Evolutionary conservation across 1,140 invertebrate species (phyloP).

Genomic region (Oncopeltus fasciatus): DNA sequence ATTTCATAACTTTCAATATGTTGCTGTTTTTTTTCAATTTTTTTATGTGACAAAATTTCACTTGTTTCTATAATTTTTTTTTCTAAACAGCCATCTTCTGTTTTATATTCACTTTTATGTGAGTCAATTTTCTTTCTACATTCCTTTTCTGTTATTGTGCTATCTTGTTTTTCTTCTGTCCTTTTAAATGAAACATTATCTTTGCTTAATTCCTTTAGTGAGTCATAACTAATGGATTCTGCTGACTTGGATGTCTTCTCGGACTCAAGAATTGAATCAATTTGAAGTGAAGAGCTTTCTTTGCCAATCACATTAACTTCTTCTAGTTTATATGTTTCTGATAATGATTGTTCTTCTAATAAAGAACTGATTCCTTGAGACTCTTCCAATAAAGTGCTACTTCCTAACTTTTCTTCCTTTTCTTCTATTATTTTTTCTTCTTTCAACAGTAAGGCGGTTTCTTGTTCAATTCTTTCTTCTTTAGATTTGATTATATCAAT

Average conservation of each 20-base stretch:
- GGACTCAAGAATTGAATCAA: not conserved
- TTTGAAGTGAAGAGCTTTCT: not conserved
- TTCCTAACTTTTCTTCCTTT: not conserved
- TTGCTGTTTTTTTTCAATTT: conserved; percentile 9
- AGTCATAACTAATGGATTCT: conserved; percentile 10
- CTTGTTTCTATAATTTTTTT: conserved; percentile 15
- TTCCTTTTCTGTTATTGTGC: not conserved
- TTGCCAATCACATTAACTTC: not conserved
- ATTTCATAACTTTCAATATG: conserved; percentile 6
- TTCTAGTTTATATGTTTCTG: not conserved
- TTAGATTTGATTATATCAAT: not conserved
- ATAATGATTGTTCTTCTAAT: not conserved
- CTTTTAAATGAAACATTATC: not conserved
- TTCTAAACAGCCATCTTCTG: conserved; percentile 19
- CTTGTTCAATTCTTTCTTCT: conserved; percentile 3
- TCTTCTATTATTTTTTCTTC: not conserved
- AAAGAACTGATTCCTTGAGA: not conserved
- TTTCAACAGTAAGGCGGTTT: not conserved
- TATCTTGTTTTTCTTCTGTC: conserved; percentile 16
- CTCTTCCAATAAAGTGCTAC: not conserved
- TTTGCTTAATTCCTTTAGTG: not conserved
- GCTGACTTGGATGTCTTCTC: not conserved
- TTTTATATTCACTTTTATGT: conserved; percentile 26
- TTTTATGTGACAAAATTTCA: not conserved
- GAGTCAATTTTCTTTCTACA: conserved; percentile 20